phyloP scores from a whole-genome alignment of 2,113 vertebrate genomes.

The Menidia beryllina region DNA sequence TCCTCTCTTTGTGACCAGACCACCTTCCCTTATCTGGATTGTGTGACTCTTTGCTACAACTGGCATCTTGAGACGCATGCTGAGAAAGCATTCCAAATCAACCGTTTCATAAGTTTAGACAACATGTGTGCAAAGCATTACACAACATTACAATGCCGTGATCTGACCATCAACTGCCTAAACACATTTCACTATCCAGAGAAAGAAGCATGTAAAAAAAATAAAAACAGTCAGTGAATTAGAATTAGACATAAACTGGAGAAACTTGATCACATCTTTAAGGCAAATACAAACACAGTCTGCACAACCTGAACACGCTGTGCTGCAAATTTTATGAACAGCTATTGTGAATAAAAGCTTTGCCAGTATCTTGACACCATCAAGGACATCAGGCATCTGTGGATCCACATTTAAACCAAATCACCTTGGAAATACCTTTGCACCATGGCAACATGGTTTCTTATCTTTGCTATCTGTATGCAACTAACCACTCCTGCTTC shows the following conservation, averaged over 20 bases:
- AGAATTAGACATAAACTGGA: constrained; percentile 8
- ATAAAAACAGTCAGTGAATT: constrained; percentile 2
- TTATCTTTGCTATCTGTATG: constrained; percentile 79
- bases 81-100: background rate
- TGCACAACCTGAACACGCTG: background rate
- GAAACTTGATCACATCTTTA: constrained; percentile 8
- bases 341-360: constrained; percentile 25
- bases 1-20: constrained; percentile 70
- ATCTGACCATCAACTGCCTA: constrained; percentile 16
- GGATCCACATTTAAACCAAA: constrained; percentile 67
- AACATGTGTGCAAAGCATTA: constrained; percentile 8
- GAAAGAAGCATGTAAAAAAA: background rate
- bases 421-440: constrained; percentile 77
- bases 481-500: constrained; percentile 61
- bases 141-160: background rate
- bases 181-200: constrained; percentile 10
- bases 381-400: constrained; percentile 70
- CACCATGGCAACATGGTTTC: constrained; percentile 79
- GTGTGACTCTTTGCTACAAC: background rate
- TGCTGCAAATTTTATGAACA: background rate
- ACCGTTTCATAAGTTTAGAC: background rate
- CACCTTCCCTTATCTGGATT: constrained; percentile 49
- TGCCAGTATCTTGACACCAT: constrained; percentile 57
- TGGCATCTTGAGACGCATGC: constrained; percentile 24
- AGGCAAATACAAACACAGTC: background rate